Base-by-base conservation (phyloP, 2,888 invertebrate genomes). In the Zootermopsis nevadensis region DNA sequence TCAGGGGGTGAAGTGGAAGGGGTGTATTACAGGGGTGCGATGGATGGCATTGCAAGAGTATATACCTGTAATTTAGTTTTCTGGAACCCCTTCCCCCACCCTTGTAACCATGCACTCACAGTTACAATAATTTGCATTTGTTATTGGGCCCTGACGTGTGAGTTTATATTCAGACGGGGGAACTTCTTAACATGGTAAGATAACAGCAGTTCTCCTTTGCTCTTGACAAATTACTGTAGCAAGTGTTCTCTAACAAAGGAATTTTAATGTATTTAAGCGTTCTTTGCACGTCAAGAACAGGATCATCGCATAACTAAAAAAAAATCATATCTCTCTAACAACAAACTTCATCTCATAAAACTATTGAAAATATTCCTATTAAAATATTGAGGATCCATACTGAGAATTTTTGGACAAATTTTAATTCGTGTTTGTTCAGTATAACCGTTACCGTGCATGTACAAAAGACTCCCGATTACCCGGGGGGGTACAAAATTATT, bases 31-130 rank as follows among this genome's bases (percentile, higher is more conserved):
- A 33, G 74, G 53, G 77, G 22, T 30, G 48, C 53, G 77, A 77
- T 77, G 77, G 77, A 48, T 60, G 35, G 60, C 79, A 60, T 60
- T 60, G 79, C 35, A 66, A 35, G 79, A 79, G 79, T 66, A 66
- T 79, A 66, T 66, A 79, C 79, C 79, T 79, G 79, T 79, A 79
- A 79, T 79, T 66, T 79, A 79, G 60, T 79, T 79, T 79, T 79
- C 66, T 35, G 30, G 30, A 53, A 27, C 15, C 60, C 66, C n/a
- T 15, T 42, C 12, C 74, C 74, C 60, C 27, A 22, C 60, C 27
- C 60, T 12, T 60, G n/a, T n/a, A 60, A 60, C 72, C 48, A 27
- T 66, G 35, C 55, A 55, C 60, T 79, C 60, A 66, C 60, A 60
- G 60, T 35, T 79, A 60, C 79, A 79, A 60, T 79, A 79, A 66